These are phyloP conservation scores for Heteractis magnifica DNA, from an alignment of 92 coral and sea anemone genomes.

Conservation along the genomic window DNA sequence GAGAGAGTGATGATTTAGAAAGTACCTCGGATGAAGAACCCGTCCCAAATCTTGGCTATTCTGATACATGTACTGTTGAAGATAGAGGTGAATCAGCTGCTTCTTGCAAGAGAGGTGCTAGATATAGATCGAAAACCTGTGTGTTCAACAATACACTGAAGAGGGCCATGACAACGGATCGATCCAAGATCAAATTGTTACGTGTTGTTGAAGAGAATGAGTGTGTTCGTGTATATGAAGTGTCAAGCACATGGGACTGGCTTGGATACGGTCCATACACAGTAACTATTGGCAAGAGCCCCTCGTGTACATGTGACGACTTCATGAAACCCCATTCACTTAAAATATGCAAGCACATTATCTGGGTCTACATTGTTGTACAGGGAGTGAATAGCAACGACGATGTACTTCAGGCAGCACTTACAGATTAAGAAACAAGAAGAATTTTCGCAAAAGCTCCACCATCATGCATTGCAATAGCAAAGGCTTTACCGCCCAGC, in stretches of 20 bases:
- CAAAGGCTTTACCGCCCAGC: background rate
- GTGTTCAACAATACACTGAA: conserved; percentile 14
- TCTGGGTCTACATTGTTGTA: conserved; percentile 29
- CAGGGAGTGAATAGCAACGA: background rate
- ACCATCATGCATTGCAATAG: background rate
- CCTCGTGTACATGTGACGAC: conserved; percentile 12
- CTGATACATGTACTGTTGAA: too few species aligned
- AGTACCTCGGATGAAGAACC: too few species aligned
- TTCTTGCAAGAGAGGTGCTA: too few species aligned
- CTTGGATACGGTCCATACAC: conserved; percentile 21
- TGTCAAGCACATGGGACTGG: conserved; percentile 17
- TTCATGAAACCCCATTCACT: conserved; percentile 2
- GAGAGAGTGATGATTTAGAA: too few species aligned
- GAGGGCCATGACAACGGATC: background rate
- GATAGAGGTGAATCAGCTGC: too few species aligned
- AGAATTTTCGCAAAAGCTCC: conserved; percentile 4
- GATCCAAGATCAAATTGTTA: conserved; percentile 12
- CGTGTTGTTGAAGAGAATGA: background rate
- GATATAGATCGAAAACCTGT: background rate
- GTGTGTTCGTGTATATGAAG: conserved; percentile 10
- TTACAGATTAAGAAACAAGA: conserved; percentile 11
- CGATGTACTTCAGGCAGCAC: conserved; percentile 14
- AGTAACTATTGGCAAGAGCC: conserved; percentile 2
- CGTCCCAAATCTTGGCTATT: too few species aligned
- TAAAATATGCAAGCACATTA: conserved; percentile 25